Conservation (phyloP, 1,140 invertebrate genomes). For the Megathymus violae region DNA sequence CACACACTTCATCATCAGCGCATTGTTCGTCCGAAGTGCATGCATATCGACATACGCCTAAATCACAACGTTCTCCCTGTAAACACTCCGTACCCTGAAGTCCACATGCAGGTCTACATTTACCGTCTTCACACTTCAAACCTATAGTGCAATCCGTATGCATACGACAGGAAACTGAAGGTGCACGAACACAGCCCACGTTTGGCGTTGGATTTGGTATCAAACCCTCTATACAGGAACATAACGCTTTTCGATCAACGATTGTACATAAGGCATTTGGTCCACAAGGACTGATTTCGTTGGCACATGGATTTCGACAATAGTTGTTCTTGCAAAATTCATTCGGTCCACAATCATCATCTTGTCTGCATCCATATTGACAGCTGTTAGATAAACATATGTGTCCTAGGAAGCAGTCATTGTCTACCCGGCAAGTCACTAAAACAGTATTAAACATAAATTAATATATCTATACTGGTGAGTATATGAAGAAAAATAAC, state of each 20-base stretch:
- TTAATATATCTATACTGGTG: too few relatives aligned
- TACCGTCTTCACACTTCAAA: constrained; percentile 88
- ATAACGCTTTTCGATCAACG: constrained; percentile 91
- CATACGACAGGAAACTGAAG: constrained; percentile 87
- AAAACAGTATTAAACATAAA: too few relatives aligned
- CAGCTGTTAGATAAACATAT: constrained; percentile 94
- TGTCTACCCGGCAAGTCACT: constrained; percentile 94
- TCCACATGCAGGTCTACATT: constrained; percentile 91
- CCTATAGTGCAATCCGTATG: constrained; percentile 89
- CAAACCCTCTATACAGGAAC: constrained; percentile 90
- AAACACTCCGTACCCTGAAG: constrained; percentile 89
- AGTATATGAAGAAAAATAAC: too few relatives aligned
- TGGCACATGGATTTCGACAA: constrained; percentile 91
- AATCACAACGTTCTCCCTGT: constrained; percentile 91
- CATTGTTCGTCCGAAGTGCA: constrained; percentile 91
- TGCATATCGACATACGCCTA: constrained; percentile 89
- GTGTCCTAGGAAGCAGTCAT: constrained; percentile 95
- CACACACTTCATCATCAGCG: constrained; percentile 92
- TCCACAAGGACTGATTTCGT: constrained; percentile 89
- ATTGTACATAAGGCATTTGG: constrained; percentile 93
- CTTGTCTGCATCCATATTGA: constrained; percentile 92
- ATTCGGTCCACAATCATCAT: constrained; percentile 93
- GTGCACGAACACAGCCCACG: constrained; percentile 91
- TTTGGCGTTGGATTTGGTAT: constrained; percentile 93
- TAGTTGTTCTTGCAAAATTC: constrained; percentile 92